Evolutionary conservation across 2,888 invertebrate species (phyloP).

Genomic region (Ditula angustiorana): DNA sequence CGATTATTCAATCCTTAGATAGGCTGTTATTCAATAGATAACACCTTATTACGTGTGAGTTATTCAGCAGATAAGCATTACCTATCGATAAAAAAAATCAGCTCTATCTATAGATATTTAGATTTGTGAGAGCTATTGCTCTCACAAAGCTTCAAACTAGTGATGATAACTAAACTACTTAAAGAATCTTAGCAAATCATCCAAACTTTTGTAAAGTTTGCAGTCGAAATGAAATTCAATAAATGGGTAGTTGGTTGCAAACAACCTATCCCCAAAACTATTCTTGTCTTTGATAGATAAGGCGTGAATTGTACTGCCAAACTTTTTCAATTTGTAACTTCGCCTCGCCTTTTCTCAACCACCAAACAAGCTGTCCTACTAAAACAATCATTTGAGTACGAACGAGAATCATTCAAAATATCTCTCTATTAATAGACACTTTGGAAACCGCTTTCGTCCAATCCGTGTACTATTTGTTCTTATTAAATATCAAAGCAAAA

Average conservation of each 20-base stretch:
- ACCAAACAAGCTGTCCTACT: background rate
- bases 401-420: background rate
- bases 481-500: conserved; percentile 6
- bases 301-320: background rate
- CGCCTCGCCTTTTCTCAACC: background rate
- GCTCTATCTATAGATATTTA: too few species aligned
- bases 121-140: too few species aligned
- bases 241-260: background rate
- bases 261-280: background rate
- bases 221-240: too few species aligned
- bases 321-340: background rate
- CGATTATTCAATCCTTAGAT: background rate
- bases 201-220: too few species aligned
- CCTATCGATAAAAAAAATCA: too few species aligned
- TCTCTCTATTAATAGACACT: background rate
- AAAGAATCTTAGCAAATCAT: too few species aligned
- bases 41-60: too few species aligned
- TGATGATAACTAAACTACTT: too few species aligned
- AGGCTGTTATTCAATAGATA: background rate
- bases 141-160: too few species aligned
- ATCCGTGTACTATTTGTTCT: background rate
- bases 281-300: background rate
- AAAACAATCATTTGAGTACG: background rate
- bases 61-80: too few species aligned
- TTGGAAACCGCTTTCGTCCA: background rate